Conservation (phyloP, 2,797 vertebrate species). For the Vireo griseus region DNA sequence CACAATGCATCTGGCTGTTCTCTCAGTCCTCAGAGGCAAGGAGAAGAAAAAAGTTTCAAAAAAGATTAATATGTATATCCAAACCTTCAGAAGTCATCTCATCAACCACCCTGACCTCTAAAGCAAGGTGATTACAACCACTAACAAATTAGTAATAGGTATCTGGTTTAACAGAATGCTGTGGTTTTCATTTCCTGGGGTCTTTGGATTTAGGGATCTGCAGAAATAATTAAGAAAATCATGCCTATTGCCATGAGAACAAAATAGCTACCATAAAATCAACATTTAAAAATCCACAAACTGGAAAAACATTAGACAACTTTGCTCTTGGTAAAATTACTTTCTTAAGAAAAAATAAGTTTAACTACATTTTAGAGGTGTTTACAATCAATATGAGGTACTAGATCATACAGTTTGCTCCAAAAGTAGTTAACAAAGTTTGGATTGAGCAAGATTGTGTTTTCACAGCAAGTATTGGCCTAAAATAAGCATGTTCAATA, state of each 20-base stretch:
- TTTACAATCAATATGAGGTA: neutral
- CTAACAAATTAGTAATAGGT: neutral
- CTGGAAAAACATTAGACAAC: neutral
- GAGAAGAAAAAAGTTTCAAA: neutral
- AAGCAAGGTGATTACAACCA: neutral
- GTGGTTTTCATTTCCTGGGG: neutral
- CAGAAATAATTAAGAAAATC: neutral
- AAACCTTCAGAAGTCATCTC: neutral
- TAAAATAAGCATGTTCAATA: neutral
- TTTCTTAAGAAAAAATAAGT: neutral
- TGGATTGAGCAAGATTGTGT: neutral
- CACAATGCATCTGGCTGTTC: rapidly evolving
- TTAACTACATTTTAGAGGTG: neutral
- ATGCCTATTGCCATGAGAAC: neutral
- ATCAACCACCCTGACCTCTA: neutral
- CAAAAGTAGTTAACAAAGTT: neutral
- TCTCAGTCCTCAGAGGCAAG: rapidly evolving
- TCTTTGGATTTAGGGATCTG: neutral
- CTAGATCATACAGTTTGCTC: neutral
- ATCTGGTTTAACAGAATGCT: neutral
- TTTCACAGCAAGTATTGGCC: neutral
- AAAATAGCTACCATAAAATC: neutral
- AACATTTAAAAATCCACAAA: neutral
- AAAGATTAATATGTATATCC: neutral
- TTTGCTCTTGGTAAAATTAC: neutral